A percentile compares a stretch with the other conserved stretches of the same genome.
Evolutionary conservation across 2,797 vertebrate genomes (phyloP).

Genomic region (Rhynchonycteris naso): DNA sequence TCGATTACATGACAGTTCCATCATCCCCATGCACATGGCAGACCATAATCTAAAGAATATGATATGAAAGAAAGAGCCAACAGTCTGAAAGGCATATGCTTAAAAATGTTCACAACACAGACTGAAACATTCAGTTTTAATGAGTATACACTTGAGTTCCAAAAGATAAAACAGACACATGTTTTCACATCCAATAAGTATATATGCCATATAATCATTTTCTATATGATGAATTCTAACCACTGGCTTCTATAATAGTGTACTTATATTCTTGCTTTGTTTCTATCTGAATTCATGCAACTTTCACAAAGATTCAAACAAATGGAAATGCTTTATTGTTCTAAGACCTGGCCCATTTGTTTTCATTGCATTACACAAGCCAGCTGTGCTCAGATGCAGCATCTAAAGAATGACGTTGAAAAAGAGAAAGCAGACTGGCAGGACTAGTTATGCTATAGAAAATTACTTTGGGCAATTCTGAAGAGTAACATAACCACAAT

Average conservation of each 20-base stretch:
- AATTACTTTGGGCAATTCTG: constrained; percentile 38
- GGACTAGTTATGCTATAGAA: not conserved
- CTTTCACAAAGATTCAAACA: constrained; percentile 53
- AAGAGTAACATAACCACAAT: constrained; percentile 22
- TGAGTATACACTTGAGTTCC: not conserved
- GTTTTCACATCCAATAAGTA: constrained; percentile 6
- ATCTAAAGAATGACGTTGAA: constrained; percentile 7
- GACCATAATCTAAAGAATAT: not conserved
- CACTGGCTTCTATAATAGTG: not conserved
- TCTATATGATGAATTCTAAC: not conserved
- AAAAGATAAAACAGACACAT: constrained; percentile 7
- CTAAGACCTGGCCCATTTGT: not conserved
- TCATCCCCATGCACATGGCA: not conserved
- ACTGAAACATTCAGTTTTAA: not conserved
- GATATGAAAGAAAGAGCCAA: not conserved
- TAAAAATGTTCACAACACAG: not conserved
- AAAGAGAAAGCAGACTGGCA: constrained; percentile 5
- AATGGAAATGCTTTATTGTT: constrained; percentile 39
- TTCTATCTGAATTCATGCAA: constrained; percentile 37
- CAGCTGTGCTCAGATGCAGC: constrained; percentile 6
- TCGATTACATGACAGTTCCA: not conserved
- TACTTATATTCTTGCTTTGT: not conserved
- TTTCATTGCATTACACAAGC: constrained; percentile 20
- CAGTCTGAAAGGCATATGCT: not conserved
- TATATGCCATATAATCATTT: not conserved